A percentile compares a stretch with the other conserved stretches of the same genome.
Conservation (phyloP, 2,797 vertebrate species). For the Gastrophryne carolinensis region DNA sequence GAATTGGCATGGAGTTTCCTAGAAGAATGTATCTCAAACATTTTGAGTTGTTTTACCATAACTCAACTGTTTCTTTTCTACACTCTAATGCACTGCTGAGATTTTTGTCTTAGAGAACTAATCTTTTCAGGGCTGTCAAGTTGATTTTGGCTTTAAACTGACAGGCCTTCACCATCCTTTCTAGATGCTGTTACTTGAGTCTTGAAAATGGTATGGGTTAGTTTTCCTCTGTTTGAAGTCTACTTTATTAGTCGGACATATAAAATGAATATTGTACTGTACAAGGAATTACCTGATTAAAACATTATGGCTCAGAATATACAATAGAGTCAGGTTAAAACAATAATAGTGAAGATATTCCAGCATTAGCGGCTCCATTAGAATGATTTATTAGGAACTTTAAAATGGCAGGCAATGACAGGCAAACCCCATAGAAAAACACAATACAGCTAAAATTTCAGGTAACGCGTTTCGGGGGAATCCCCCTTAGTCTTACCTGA, state of each 20-base stretch:
- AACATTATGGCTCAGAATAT: neutral
- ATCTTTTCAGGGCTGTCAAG: constrained; percentile 42
- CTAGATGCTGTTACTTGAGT: constrained; percentile 23
- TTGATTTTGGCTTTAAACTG: constrained; percentile 44
- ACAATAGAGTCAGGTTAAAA: neutral
- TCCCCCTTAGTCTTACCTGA: too few species aligned
- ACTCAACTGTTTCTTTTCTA: constrained; percentile 29
- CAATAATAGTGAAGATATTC: too few species aligned
- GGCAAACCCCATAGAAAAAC: too few species aligned
- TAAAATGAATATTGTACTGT: neutral
- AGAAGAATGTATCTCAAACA: too few species aligned
- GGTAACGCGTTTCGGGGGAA: too few species aligned
- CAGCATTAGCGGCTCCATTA: too few species aligned
- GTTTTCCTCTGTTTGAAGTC: neutral
- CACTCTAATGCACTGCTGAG: constrained; percentile 15
- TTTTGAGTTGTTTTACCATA: constrained; percentile 21
- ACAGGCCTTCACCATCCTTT: constrained; percentile 17
- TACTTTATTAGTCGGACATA: neutral
- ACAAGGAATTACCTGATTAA: neutral
- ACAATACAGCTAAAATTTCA: too few species aligned
- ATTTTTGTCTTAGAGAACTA: constrained; percentile 40
- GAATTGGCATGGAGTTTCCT: too few species aligned
- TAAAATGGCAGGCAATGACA: too few species aligned
- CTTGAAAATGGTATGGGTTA: constrained; percentile 10
- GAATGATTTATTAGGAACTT: too few species aligned